Conservation (phyloP, 2,113 vertebrate genomes). For the Pipa parva region DNA sequence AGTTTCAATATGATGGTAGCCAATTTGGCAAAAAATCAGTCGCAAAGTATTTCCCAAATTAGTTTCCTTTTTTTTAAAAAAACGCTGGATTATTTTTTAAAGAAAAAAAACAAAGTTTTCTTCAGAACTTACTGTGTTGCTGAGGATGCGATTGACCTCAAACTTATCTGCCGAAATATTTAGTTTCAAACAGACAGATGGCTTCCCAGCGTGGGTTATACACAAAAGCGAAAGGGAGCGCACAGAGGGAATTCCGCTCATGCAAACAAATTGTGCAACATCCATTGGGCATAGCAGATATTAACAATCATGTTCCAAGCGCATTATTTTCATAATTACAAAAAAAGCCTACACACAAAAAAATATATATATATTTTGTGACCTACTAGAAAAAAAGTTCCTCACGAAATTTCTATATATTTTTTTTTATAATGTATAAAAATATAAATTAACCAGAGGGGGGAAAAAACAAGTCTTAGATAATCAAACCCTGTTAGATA, state of each 20-base stretch:
- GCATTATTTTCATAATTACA: neutral
- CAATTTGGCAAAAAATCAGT: too few relatives aligned
- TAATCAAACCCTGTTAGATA: too few relatives aligned
- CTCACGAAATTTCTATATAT: too few relatives aligned
- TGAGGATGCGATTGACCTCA: constrained; percentile 19
- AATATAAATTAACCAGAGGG: too few relatives aligned
- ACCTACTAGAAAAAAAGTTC: too few relatives aligned
- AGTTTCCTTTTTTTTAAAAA: too few relatives aligned
- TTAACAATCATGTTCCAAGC: neutral
- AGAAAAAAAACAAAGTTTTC: neutral
- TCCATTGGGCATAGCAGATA: constrained; percentile 13
- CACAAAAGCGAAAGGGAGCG: constrained; percentile 29
- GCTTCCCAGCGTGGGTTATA: constrained; percentile 24
- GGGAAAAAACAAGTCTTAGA: too few relatives aligned
- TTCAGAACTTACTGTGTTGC: neutral
- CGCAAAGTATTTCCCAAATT: too few relatives aligned
- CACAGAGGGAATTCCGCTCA: constrained; percentile 27
- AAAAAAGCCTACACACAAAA: neutral
- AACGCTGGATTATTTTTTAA: too few relatives aligned
- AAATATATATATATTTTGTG: too few relatives aligned
- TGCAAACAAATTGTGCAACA: constrained; percentile 16
- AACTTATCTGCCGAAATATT: constrained; percentile 17
- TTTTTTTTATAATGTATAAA: too few relatives aligned
- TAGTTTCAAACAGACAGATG: constrained; percentile 30
- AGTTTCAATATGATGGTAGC: too few relatives aligned